A percentile compares a stretch with the other conserved stretches of the same genome.
Evolutionary conservation across 2,888 invertebrate genomes (phyloP).

Genomic region (Orthosia cruda): DNA sequence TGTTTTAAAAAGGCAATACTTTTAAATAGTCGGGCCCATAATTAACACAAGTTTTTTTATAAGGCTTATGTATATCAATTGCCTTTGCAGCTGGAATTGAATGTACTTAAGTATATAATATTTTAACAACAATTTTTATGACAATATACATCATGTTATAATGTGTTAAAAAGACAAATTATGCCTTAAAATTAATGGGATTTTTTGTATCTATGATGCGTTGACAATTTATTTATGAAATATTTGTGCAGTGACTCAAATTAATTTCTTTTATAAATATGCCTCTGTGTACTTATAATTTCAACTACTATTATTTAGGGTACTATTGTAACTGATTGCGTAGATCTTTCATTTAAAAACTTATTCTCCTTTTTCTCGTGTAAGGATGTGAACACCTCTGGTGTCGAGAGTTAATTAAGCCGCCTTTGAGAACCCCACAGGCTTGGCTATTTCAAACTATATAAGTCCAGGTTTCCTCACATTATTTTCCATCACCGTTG

Average conservation of each 20-base stretch:
- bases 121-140: conserved; percentile 50
- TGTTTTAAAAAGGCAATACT: conserved; percentile 30
- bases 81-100: conserved; percentile 56
- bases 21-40: conserved; percentile 16
- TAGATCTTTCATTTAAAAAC: background rate
- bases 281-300: conserved; percentile 50
- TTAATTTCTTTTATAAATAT: background rate
- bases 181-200: conserved; percentile 23
- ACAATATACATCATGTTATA: conserved; percentile 57
- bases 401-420: no score
- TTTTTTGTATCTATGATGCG: conserved; percentile 28
- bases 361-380: no score
- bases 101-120: conserved; percentile 29
- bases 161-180: conserved; percentile 41
- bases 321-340: background rate
- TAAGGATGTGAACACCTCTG: no score
- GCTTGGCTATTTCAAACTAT: no score
- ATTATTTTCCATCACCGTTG: no score
- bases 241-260: background rate
- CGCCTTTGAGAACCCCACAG: no score
- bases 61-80: conserved; percentile 42
- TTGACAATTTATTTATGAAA: background rate
- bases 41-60: conserved; percentile 22
- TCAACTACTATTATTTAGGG: conserved; percentile 44
- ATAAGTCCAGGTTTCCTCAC: no score